These are phyloP conservation scores for Apeira syringaria DNA, from an alignment of 2,888 invertebrate genomes.

Conservation along the genomic window DNA sequence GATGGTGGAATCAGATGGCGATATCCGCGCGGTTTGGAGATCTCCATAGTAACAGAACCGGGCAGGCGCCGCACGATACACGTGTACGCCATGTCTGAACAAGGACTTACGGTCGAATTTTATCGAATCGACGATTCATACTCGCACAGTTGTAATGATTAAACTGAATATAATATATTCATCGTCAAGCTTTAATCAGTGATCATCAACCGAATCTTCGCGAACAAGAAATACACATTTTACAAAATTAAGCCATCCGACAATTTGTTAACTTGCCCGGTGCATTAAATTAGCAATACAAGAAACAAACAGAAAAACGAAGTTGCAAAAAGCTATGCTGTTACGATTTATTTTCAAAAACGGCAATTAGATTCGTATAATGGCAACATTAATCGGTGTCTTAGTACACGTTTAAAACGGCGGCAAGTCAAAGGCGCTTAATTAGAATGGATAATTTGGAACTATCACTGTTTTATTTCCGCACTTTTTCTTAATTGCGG, in stretches of 20 bases:
- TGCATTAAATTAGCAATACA: slow-evolving; percentile 2
- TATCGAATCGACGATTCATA: no score
- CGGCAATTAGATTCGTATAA: slow-evolving; percentile 29
- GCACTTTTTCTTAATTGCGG: slow-evolving; percentile 33
- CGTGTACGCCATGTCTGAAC: no score
- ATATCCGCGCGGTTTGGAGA: no score
- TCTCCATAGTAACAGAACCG: no score
- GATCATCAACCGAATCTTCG: slow-evolving; percentile 4
- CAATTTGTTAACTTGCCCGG: slow-evolving; percentile 4
- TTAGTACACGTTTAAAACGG: slow-evolving; percentile 25
- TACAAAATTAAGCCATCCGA: background rate
- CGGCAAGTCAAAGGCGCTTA: slow-evolving; percentile 35
- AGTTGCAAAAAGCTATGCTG: slow-evolving; percentile 16
- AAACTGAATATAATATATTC: no score
- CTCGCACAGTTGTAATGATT: no score
- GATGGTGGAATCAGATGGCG: no score
- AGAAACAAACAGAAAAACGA: slow-evolving; percentile 14
- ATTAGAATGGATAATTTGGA: slow-evolving; percentile 45
- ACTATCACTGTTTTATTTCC: slow-evolving; percentile 31
- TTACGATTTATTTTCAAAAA: slow-evolving; percentile 24
- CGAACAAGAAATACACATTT: slow-evolving; percentile 1
- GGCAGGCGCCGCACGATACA: no score
- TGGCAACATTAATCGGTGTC: slow-evolving; percentile 29
- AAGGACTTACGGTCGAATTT: no score
- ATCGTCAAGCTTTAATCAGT: background rate